Base-by-base conservation (phyloP, 2,113 vertebrate genomes). In the Notothenia rossii region DNA sequence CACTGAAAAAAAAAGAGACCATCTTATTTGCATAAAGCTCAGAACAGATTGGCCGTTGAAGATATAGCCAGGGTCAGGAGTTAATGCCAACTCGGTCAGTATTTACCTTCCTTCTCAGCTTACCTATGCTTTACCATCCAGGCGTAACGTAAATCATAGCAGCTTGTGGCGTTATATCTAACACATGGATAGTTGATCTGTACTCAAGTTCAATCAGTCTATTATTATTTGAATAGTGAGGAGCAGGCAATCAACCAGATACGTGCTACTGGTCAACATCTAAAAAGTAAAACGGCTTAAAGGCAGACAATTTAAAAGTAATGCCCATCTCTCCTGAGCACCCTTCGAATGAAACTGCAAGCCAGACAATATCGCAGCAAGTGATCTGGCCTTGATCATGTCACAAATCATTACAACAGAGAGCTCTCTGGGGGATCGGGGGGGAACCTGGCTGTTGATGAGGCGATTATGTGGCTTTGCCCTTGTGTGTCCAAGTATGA, bases 391-490 rank as follows among this genome's bases (percentile, higher is more conserved):
- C 89, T 93, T 92, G 90, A 93, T 94, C 91, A 89, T 84, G 84
- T 90, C 90, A 93, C 90, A 87, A 89, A 93, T 94, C 86, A 89
- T 88, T 91, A 91, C 81, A 69, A 75, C 62, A 59, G 60, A 89
- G 83, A 83, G 85, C 77, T 74, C 79, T 88, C 90, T 79, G 13
- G 91, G 89, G 92, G 81, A 86, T 88, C 72, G 10, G 56, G 75
- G 36, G 76, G 64, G 72, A 89, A 87, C 79, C 79, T 81, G 86
- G 88, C 89, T 87, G 85, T 87, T 94, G 93, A 94, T 94, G 91
- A 93, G 91, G 88, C 75, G 89, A 94, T 94, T 93, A 93, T 91
- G 90, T 91, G 88, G 81, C 84, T 91, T 91, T 90, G 79, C 68
- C 90, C 81, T 79, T 69, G 83, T 86, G 88, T 72, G 29, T 88